phyloP scores from a whole-genome alignment of 30 jellyfish, hydroid and myxozoan species.

The Turritopsis dohrnii region DNA sequence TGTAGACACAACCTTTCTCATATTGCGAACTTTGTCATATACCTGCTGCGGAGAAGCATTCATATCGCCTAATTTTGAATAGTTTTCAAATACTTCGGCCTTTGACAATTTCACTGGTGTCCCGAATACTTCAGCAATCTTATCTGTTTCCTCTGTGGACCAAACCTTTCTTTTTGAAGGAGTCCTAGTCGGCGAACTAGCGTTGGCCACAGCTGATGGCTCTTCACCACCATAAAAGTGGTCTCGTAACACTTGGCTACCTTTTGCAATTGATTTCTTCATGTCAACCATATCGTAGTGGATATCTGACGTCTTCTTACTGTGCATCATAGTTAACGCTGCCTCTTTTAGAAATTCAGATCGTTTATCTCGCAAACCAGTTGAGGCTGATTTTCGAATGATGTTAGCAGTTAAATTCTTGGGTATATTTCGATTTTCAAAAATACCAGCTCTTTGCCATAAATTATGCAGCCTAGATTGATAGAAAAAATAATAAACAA shows the following conservation, averaged over 20 bases:
- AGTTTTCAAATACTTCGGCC: not conserved
- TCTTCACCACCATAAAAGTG: not conserved
- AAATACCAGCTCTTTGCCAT: not conserved
- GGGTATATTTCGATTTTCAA: not conserved
- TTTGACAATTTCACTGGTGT: not conserved
- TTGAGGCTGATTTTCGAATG: not conserved
- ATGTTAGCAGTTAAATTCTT: not conserved
- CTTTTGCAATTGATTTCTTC: not conserved
- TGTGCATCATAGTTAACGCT: not conserved
- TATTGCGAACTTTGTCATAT: not conserved
- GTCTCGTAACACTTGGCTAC: not conserved
- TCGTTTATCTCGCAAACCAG: not conserved
- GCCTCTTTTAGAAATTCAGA: not conserved
- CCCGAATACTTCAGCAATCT: not conserved
- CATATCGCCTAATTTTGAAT: not conserved
- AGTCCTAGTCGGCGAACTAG: not conserved
- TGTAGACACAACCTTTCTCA: not conserved
- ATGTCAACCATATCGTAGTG: not conserved
- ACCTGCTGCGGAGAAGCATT: not conserved
- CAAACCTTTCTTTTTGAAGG: not conserved
- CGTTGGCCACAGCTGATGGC: not conserved
- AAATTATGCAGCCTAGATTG: not conserved
- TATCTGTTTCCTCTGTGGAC: not conserved
- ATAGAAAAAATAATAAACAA: too few relatives aligned
- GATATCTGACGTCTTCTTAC: not conserved